These are phyloP conservation scores for Hylomyscus alleni DNA, from an alignment of 2,797 vertebrate genomes.

Conservation along the genomic window DNA sequence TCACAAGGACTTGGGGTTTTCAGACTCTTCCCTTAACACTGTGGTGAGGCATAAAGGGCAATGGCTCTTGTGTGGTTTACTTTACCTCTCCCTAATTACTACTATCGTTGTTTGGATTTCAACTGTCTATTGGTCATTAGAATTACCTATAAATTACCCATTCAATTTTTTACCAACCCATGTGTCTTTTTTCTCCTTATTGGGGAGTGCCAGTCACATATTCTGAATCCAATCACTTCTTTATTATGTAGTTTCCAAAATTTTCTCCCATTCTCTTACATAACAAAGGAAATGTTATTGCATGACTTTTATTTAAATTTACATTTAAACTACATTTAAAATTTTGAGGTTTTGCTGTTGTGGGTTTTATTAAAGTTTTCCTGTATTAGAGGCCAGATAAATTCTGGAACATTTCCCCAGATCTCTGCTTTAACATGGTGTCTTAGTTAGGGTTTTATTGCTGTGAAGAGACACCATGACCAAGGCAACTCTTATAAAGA, in stretches of 20 bases:
- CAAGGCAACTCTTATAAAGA: background rate
- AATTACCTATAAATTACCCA: background rate
- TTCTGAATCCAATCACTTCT: background rate
- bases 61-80: background rate
- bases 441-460: background rate
- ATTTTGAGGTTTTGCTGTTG: background rate
- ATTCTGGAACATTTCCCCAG: background rate
- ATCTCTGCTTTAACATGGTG: background rate
- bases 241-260: conserved; percentile 17
- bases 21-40: background rate
- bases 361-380: background rate
- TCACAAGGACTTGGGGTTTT: background rate
- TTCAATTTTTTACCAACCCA: background rate
- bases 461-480: background rate
- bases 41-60: background rate
- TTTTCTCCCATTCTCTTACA: conserved; percentile 1
- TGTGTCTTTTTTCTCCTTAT: conserved; percentile 26
- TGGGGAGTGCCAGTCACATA: background rate
- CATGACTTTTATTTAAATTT: background rate
- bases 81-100: background rate
- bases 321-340: background rate
- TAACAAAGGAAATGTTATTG: background rate
- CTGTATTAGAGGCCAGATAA: background rate
- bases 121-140: background rate
- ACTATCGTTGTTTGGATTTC: background rate